Base-by-base conservation (phyloP, 2,888 invertebrate species). In the Dasysyrphus albostriatus region DNA sequence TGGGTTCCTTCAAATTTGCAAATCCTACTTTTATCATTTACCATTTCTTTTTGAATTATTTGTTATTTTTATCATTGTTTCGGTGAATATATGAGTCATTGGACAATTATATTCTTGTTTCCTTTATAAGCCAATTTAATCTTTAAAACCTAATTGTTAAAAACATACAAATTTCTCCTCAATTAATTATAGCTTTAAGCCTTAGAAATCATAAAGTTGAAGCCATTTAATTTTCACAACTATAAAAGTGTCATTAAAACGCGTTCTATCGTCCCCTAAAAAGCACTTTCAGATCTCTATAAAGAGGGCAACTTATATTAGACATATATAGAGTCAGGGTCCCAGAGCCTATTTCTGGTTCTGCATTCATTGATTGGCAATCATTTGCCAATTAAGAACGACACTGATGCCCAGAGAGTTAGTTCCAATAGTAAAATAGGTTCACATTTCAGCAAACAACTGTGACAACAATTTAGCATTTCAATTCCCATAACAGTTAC, bases 391-490 rank as follows among this genome's bases (percentile, higher is more conserved):
- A 80, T 74, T 74, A 74, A 74, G 49, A 44, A 58, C 32, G 58
- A 67, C 49, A 65, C 70, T 78, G 39, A 56, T 59, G 47, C 67
- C 65, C 47, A 67, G 34, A 49, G 19, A 59, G 63, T 37, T 34
- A 76, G 44, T 69, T 34, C n/a, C 24, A 69, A 69, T 39, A 69
- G 54, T 29, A 76, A 61, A 72, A 70, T 70, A 44, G 73, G 44
- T 73, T 65, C 54, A 74, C 65, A 69, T 67, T 80, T 74, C 49
- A 67, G 67, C 67, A 74, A 69, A 69, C 74, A 81, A 72, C 63
- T 72, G 77, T 42, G 70, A 56, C 76, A 82, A 82, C 82, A 76
- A 82, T 72, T 82, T 77, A 70, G 82, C 82, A 76, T 76, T 72
- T 77, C 76, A 82, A 77, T 76, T 77, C 76, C 76, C 82, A 72